phyloP scores from a whole-genome alignment of 2,888 invertebrate species.

The Drosophila fulvimacula region DNA sequence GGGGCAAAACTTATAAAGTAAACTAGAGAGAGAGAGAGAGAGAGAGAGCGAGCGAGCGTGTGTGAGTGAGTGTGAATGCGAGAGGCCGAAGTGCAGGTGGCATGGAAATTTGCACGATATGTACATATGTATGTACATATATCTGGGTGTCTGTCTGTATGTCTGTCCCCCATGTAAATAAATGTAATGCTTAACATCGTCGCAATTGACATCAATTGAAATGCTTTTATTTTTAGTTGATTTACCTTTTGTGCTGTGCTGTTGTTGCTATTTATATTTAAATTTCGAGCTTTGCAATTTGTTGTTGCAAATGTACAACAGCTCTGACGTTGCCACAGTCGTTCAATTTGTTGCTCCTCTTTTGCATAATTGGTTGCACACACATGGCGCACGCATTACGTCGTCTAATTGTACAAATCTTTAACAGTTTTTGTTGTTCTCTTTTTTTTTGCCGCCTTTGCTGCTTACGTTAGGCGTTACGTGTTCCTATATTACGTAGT shows the following conservation, averaged over 20 bases:
- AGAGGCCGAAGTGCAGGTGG: conserved; percentile 58
- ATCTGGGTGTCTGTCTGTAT: background rate
- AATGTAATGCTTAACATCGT: conserved; percentile 59
- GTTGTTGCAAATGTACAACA: conserved; percentile 50
- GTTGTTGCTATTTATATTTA: conserved; percentile 57
- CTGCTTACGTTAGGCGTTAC: conserved; percentile 45
- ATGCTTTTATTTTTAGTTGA: conserved; percentile 63
- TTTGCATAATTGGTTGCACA: conserved; percentile 80
- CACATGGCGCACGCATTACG: conserved; percentile 60
- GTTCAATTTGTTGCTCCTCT: conserved; percentile 58
- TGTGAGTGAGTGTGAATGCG: conserved; percentile 25
- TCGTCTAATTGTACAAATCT: conserved; percentile 45
- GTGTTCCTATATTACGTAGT: conserved; percentile 52
- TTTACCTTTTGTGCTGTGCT: conserved; percentile 60
- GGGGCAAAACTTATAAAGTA: conserved; percentile 62
- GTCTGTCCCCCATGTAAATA: conserved; percentile 58
- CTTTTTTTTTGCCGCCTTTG: conserved; percentile 47
- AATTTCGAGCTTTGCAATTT: conserved; percentile 42
- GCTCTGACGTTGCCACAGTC: conserved; percentile 50
- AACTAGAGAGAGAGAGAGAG: conserved; percentile 40
- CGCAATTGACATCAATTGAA: conserved; percentile 77
- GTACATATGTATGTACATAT: too few species aligned
- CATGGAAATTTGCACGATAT: conserved; percentile 52
- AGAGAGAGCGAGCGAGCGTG: background rate
- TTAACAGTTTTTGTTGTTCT: conserved; percentile 3